Percentiles rank a stretch among this genome's conserved stretches.
These are phyloP conservation scores for Stercorarius parasiticus DNA, from an alignment of 2,113 vertebrate species.

Conservation along the genomic window DNA sequence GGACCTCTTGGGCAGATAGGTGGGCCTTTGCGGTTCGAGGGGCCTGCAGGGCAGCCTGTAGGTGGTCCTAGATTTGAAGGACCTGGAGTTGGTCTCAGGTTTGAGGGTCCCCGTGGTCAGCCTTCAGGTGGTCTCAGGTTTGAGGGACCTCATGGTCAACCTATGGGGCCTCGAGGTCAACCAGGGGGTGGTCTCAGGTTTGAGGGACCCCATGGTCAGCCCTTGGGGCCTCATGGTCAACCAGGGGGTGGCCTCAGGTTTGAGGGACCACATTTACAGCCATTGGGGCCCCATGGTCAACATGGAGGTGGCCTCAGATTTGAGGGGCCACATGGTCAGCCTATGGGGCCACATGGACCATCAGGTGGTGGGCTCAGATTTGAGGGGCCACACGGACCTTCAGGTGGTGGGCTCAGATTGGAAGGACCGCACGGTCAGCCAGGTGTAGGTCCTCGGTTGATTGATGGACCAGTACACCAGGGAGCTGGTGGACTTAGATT, in stretches of 20 bases:
- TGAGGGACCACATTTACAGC: conserved; percentile 80
- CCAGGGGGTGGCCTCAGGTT: conserved; percentile 80
- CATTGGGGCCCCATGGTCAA: conserved; percentile 80
- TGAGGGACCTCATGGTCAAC: conserved; percentile 80
- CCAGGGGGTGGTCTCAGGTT: conserved; percentile 80
- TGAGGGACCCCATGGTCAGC: conserved; percentile 82
- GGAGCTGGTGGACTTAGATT: conserved; percentile 80
- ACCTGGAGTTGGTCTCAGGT: conserved; percentile 77
- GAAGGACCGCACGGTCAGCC: conserved; percentile 81
- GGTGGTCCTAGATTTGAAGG: conserved; percentile 82
- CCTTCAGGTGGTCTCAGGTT: conserved; percentile 82
- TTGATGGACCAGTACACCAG: conserved; percentile 80
- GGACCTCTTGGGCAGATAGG: conserved; percentile 78
- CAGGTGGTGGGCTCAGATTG: conserved; percentile 74
- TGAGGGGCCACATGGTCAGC: conserved; percentile 81
- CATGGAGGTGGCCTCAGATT: conserved; percentile 76
- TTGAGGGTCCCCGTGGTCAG: conserved; percentile 82
- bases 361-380: conserved; percentile 77
- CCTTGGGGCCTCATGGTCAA: conserved; percentile 80
- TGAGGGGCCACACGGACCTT: conserved; percentile 76
- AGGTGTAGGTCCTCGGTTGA: conserved; percentile 74
- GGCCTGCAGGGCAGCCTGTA: conserved; percentile 76
- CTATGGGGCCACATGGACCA: conserved; percentile 77
- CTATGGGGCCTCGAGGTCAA: conserved; percentile 77
- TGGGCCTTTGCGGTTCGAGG: conserved; percentile 81